Evolutionary conservation across 2,888 invertebrate genomes (phyloP).

Genomic region (Antitype chi): DNA sequence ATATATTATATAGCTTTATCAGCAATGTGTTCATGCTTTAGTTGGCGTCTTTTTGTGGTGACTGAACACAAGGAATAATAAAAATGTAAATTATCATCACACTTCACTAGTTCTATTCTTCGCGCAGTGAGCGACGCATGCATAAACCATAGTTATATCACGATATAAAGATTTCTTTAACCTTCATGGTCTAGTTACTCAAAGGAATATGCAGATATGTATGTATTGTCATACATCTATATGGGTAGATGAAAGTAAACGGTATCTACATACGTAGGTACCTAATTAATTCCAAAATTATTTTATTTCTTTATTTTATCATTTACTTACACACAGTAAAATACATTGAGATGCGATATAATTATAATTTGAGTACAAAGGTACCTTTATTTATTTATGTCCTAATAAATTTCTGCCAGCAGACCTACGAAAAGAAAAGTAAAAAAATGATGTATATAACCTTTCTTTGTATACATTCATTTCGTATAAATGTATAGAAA

Average conservation of each 20-base stretch:
- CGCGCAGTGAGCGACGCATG: conserved; percentile 24
- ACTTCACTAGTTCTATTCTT: conserved; percentile 49
- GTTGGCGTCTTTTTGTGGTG: conserved; percentile 24
- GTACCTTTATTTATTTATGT: too few species aligned
- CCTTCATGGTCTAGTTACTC: conserved; percentile 18
- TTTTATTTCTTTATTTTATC: neutral
- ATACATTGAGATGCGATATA: too few species aligned
- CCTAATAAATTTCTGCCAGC: too few species aligned
- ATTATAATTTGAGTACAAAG: too few species aligned
- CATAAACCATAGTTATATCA: conserved; percentile 32
- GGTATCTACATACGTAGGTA: too few species aligned
- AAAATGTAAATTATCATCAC: conserved; percentile 63
- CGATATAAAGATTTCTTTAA: conserved; percentile 24
- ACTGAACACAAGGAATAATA: conserved; percentile 43
- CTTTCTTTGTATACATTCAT: too few species aligned
- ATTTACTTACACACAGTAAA: too few species aligned
- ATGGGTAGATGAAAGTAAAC: neutral
- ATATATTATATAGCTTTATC: conserved; percentile 12
- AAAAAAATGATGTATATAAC: too few species aligned
- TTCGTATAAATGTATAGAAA: neutral
- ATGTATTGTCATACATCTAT: neutral
- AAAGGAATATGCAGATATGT: neutral
- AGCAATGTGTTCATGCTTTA: conserved; percentile 28
- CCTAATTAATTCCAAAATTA: too few species aligned
- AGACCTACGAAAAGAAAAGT: too few species aligned